Conservation (phyloP, 2,113 vertebrate species). For the Ahaetulla prasina region DNA sequence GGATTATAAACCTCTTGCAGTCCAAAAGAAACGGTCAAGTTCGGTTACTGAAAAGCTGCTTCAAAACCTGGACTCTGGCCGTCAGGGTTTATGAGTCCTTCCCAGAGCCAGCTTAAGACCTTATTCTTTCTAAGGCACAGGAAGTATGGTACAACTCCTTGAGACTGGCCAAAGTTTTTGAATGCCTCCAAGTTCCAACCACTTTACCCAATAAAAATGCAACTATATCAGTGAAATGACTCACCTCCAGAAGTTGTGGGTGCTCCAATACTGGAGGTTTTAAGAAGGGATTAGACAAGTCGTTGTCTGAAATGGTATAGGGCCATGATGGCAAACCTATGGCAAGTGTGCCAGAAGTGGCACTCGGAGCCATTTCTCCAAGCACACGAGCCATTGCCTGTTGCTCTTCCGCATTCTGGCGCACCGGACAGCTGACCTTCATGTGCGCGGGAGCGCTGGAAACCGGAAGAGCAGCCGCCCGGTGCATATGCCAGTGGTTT, state of each 20-base stretch:
- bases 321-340: too few relatives aligned
- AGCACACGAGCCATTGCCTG: too few relatives aligned
- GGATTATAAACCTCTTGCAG: not conserved
- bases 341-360: too few relatives aligned
- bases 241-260: not conserved
- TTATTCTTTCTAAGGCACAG: not conserved
- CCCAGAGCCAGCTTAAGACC: not conserved
- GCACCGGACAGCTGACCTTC: too few relatives aligned
- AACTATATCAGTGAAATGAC: not conserved
- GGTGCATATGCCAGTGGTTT: too few relatives aligned
- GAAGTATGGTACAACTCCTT: not conserved
- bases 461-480: too few relatives aligned
- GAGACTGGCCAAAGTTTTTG: not conserved
- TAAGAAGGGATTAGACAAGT: not conserved
- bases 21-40: not conserved
- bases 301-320: not conserved
- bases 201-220: not conserved
- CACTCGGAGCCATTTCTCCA: too few relatives aligned
- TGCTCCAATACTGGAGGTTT: not conserved
- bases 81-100: not conserved
- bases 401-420: too few relatives aligned
- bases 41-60: not conserved
- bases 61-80: not conserved
- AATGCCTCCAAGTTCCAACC: not conserved
- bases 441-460: too few relatives aligned